These are phyloP conservation scores for Indicator maculatus DNA, from an alignment of 2,113 vertebrate genomes.

Conservation along the genomic window DNA sequence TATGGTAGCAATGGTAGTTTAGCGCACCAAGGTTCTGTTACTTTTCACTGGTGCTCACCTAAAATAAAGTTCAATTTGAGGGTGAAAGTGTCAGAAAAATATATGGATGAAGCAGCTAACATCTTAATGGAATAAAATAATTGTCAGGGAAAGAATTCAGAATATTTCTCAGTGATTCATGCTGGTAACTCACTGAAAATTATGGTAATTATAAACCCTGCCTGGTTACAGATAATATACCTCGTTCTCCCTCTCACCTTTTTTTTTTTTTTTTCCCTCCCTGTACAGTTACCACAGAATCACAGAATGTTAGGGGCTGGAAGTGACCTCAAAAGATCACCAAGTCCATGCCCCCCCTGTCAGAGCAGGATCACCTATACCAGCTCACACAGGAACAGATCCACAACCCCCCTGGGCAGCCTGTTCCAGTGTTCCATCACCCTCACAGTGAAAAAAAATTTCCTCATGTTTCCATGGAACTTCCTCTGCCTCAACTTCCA, in stretches of 20 bases:
- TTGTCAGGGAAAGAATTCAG: neutral
- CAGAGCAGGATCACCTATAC: too few relatives aligned
- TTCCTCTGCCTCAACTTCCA: too few relatives aligned
- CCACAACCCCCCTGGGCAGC: too few relatives aligned
- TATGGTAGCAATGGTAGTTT: neutral
- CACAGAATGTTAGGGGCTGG: too few relatives aligned
- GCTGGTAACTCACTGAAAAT: neutral
- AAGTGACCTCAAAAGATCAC: too few relatives aligned
- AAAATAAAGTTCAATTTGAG: neutral
- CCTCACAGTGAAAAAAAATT: too few relatives aligned
- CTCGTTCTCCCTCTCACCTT: neutral
- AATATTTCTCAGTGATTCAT: neutral
- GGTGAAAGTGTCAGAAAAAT: neutral
- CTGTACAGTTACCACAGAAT: neutral
- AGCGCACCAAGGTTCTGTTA: neutral
- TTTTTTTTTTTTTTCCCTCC: neutral
- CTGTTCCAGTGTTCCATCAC: too few relatives aligned
- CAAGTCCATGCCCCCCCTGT: too few relatives aligned
- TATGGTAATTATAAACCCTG: neutral
- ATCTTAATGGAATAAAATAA: neutral
- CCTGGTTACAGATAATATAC: neutral
- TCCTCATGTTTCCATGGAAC: too few relatives aligned
- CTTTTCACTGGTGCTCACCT: neutral
- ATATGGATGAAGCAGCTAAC: neutral
- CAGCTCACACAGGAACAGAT: too few relatives aligned